Evolutionary conservation across 2,888 invertebrate species (phyloP).

Genomic region (Philaethria dido): DNA sequence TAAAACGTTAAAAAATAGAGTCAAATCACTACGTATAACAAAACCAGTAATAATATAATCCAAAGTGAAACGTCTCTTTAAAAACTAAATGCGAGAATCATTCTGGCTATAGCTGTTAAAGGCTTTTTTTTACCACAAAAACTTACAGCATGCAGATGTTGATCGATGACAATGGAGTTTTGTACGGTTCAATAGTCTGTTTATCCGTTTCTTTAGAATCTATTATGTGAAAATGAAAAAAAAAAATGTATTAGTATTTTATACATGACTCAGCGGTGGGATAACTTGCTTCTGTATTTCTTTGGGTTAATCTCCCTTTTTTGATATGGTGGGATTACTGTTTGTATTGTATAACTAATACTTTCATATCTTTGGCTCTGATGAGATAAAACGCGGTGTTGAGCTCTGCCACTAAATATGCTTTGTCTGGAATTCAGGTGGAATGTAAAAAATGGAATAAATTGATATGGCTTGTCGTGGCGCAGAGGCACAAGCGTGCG

Average conservation of each 20-base stretch:
- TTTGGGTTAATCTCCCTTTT: not conserved
- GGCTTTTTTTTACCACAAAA: constrained; percentile 53
- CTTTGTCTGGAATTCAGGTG: too few relatives aligned
- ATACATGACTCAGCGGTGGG: constrained; percentile 13
- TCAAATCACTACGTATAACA: too few relatives aligned
- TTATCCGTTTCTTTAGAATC: constrained; percentile 27
- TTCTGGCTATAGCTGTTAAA: constrained; percentile 51
- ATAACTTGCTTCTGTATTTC: not conserved
- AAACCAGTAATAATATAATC: constrained; percentile 1
- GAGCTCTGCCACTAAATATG: too few relatives aligned
- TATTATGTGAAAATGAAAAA: constrained; percentile 25
- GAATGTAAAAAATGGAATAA: too few relatives aligned
- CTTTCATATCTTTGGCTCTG: too few relatives aligned
- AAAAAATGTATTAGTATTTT: constrained; percentile 20
- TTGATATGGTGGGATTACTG: not conserved
- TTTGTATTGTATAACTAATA: not conserved
- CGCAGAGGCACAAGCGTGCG: too few relatives aligned
- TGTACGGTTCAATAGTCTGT: constrained; percentile 42
- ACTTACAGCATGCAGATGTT: constrained; percentile 53
- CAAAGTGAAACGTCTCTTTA: constrained; percentile 47
- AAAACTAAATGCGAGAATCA: constrained; percentile 55
- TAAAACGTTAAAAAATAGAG: not conserved
- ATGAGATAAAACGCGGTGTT: too few relatives aligned
- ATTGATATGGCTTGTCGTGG: too few relatives aligned
- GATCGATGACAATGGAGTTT: constrained; percentile 59